A percentile compares a stretch with the other conserved stretches of the same genome.
Evolutionary conservation across 2,888 invertebrate species (phyloP).

Genomic region (Diaprepes abbreviatus): DNA sequence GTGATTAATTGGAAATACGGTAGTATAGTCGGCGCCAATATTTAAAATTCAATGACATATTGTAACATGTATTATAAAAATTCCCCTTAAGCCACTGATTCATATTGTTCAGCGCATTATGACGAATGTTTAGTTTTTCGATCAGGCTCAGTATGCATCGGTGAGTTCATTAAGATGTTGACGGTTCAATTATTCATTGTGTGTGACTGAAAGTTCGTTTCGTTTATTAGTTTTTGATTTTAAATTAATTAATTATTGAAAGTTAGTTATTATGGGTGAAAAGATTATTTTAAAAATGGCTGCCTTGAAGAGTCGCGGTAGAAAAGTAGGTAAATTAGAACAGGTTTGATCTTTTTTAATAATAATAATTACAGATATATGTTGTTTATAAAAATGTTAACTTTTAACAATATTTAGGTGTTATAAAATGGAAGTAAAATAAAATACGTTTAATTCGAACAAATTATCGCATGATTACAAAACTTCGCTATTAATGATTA

Average conservation of each 20-base stretch:
- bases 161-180: constrained; percentile 26
- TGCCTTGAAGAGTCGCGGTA: constrained; percentile 57
- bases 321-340: constrained; percentile 55
- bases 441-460: no score
- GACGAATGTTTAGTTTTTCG: constrained; percentile 20
- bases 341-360: not conserved
- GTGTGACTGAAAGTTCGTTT: constrained; percentile 5
- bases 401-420: no score
- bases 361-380: no score
- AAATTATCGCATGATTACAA: no score
- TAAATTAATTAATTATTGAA: not conserved
- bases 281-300: constrained; percentile 58
- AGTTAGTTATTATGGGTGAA: constrained; percentile 55
- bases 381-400: no score
- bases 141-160: constrained; percentile 42
- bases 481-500: no score
- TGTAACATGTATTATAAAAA: constrained; percentile 1
- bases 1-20: constrained; percentile 10
- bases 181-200: constrained; percentile 11
- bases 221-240: not conserved
- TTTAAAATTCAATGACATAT: not conserved
- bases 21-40: not conserved
- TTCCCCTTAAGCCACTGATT: constrained; percentile 11
- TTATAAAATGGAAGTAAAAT: no score
- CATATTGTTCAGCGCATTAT: constrained; percentile 13